Percentiles rank a stretch among this genome's conserved stretches.
Evolutionary conservation across 2,797 vertebrate species (phyloP).

Genomic region (Molossus molossus): DNA sequence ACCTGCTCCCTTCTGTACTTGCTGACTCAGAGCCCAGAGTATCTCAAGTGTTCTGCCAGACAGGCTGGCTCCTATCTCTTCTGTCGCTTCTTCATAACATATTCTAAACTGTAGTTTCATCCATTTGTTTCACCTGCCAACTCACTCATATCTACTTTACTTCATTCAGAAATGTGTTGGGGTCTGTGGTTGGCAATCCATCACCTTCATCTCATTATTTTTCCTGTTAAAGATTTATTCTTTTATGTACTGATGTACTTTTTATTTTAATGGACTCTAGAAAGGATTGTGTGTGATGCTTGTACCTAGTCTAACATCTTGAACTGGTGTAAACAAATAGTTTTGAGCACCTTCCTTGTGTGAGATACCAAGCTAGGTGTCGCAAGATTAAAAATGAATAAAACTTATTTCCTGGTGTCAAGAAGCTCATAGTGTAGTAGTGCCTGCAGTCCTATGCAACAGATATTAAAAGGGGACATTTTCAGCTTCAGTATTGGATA

Average conservation of each 20-base stretch:
- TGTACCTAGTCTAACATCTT: conserved; percentile 24
- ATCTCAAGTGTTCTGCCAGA: conserved; percentile 61
- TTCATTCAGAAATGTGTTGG: conserved; percentile 54
- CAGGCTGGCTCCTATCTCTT: conserved; percentile 34
- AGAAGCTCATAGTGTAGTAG: background rate
- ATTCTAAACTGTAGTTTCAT: conserved; percentile 50
- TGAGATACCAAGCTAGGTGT: background rate
- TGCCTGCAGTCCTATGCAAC: background rate
- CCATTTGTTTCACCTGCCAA: conserved; percentile 55
- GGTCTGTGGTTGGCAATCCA: conserved; percentile 3
- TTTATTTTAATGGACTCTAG: conserved; percentile 58
- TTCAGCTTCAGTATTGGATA: conserved; percentile 38
- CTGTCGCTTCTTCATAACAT: conserved; percentile 51
- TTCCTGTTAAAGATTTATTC: conserved; percentile 62
- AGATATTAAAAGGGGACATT: conserved; percentile 18
- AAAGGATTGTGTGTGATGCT: background rate
- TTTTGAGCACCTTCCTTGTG: background rate
- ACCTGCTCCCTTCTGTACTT: conserved; percentile 41
- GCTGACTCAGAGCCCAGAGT: conserved; percentile 75
- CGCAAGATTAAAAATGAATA: conserved; percentile 20
- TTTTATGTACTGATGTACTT: background rate
- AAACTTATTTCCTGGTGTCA: conserved; percentile 48
- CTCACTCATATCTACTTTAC: background rate
- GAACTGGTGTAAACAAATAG: conserved; percentile 14
- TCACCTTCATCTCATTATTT: conserved; percentile 45